phyloP scores from a whole-genome alignment of 2,113 vertebrate genomes.

The Acanthochromis polyacanthus region DNA sequence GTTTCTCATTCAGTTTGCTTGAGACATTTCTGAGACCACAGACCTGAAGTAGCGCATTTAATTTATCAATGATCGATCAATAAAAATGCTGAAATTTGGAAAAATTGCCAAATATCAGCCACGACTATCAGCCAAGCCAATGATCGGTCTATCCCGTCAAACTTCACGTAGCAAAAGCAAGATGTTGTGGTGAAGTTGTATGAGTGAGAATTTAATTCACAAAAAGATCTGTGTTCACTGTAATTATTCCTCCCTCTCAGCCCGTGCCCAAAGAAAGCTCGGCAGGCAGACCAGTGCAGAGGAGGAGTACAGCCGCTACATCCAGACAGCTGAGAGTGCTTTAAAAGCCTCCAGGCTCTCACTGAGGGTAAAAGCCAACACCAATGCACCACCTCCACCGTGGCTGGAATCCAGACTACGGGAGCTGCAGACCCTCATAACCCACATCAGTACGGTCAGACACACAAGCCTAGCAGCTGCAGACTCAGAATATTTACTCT shows the following conservation, averaged over 20 bases:
- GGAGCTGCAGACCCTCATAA: conserved; percentile 82
- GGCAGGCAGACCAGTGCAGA: conserved; percentile 81
- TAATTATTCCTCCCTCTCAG: conserved; percentile 72
- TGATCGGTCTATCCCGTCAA: background rate
- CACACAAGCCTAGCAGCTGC: conserved; percentile 11
- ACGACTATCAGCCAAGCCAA: no score
- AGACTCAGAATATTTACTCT: conserved; percentile 2
- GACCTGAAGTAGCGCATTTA: no score
- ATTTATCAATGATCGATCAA: no score
- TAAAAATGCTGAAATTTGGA: no score
- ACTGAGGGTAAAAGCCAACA: conserved; percentile 31
- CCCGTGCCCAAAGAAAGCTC: conserved; percentile 88
- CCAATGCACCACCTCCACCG: conserved; percentile 71
- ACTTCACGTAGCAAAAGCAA: background rate
- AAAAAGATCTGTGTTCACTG: no score
- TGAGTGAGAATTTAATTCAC: background rate
- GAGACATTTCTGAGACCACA: no score
- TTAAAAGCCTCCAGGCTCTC: conserved; percentile 85
- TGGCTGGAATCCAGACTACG: conserved; percentile 87
- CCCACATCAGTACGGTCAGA: conserved; percentile 59
- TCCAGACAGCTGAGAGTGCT: conserved; percentile 84
- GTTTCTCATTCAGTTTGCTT: no score
- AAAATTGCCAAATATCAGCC: no score
- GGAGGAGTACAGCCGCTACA: conserved; percentile 85
- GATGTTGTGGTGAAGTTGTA: background rate